phyloP scores from a whole-genome alignment of 2,797 vertebrate genomes.

The Hyperoplus immaculatus region DNA sequence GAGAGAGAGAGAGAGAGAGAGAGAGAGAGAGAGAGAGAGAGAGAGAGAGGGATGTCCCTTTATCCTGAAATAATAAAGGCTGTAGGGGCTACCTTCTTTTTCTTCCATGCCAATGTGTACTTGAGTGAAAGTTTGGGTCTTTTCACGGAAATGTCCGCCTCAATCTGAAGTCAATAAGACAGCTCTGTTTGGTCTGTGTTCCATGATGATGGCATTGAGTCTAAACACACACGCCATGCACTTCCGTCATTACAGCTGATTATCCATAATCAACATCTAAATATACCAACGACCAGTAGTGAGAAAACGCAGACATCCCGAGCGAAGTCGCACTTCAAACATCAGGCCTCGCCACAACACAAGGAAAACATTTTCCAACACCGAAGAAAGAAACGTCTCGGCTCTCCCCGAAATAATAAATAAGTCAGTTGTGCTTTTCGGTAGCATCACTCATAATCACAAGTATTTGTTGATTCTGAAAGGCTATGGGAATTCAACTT shows the following conservation, averaged over 20 bases:
- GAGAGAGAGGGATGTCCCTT: conserved; percentile 35
- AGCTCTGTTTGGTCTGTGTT: conserved; percentile 80
- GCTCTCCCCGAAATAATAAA: conserved; percentile 72
- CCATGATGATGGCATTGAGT: conserved; percentile 78
- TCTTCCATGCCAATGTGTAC: neutral
- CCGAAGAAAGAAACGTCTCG: conserved; percentile 53
- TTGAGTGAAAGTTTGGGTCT: conserved; percentile 37
- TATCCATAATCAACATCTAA: conserved; percentile 87
- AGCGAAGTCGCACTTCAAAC: conserved; percentile 78
- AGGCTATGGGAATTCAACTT: conserved; percentile 68
- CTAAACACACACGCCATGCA: conserved; percentile 81
- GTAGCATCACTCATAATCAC: conserved; percentile 87
- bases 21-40: conserved; percentile 32
- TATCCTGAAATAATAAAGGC: conserved; percentile 40
- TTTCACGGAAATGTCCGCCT: conserved; percentile 54
- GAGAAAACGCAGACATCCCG: conserved; percentile 82
- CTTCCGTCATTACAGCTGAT: conserved; percentile 87
- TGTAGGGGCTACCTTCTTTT: neutral
- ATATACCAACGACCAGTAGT: conserved; percentile 78
- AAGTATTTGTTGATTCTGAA: conserved; percentile 85
- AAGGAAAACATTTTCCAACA: conserved; percentile 78
- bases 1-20: too few relatives aligned
- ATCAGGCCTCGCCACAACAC: conserved; percentile 74
- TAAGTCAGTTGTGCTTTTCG: conserved; percentile 74
- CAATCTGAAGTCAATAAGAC: conserved; percentile 67